phyloP scores from a whole-genome alignment of 2,797 vertebrate genomes.

The Silurus aristotelis region DNA sequence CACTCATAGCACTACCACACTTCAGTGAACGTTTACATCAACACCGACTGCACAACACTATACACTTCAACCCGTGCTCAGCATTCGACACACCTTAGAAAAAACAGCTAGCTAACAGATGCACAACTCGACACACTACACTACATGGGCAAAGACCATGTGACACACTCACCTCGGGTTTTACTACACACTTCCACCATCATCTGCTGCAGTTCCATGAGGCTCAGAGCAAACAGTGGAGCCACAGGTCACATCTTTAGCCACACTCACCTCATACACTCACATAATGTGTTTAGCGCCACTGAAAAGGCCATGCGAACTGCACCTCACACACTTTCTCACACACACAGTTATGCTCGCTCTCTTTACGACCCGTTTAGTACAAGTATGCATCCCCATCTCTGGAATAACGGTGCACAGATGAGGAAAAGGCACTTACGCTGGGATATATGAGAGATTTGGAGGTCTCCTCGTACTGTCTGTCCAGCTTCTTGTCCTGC shows the following conservation, averaged over 20 bases:
- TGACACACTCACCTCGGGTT: slow-evolving; percentile 78
- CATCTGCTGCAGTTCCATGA: slow-evolving; percentile 82
- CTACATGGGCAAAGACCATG: slow-evolving; percentile 45
- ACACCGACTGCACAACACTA: slow-evolving; percentile 44
- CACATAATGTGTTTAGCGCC: slow-evolving; percentile 26
- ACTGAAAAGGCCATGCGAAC: slow-evolving; percentile 38
- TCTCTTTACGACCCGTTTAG: slow-evolving; percentile 15
- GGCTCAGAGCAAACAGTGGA: slow-evolving; percentile 75
- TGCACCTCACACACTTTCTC: slow-evolving; percentile 15
- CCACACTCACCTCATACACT: slow-evolving; percentile 30
- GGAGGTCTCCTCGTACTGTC: slow-evolving; percentile 88
- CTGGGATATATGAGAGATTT: slow-evolving; percentile 84
- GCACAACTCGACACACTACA: slow-evolving; percentile 29
- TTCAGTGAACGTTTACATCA: slow-evolving; percentile 25
- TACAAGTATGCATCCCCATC: slow-evolving; percentile 23
- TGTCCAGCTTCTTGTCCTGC: slow-evolving; percentile 94
- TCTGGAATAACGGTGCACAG: slow-evolving; percentile 3
- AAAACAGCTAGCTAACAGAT: slow-evolving; percentile 31
- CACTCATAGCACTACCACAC: slow-evolving; percentile 30
- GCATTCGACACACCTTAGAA: slow-evolving; percentile 37
- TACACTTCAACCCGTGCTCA: slow-evolving; percentile 28
- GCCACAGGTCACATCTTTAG: slow-evolving; percentile 69
- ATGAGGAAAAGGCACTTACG: slow-evolving; percentile 76
- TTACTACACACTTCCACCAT: slow-evolving; percentile 81
- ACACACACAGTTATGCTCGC: slow-evolving; percentile 20